Evolutionary conservation across 2,797 vertebrate species (phyloP), one percentile per base, ranked within the genome.

Genomic region (Crocodylus rhombifer): DNA sequence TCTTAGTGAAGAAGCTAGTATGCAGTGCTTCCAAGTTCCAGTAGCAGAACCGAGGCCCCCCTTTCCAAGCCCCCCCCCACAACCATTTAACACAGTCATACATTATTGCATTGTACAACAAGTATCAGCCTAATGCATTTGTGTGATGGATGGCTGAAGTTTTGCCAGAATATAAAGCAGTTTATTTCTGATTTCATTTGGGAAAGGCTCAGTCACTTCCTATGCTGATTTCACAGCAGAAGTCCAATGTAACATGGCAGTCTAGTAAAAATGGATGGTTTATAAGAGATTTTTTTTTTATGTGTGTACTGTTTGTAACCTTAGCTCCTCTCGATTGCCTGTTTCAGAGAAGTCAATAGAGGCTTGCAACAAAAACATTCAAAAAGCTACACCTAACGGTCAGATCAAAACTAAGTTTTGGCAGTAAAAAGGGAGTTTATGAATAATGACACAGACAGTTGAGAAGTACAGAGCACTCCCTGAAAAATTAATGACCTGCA

Each of bases 141-240:
- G 5, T 25, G 42, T 58, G 20, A 23, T 20, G 82, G 6, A 69
- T 57, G 51, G 25, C 3, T 76, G 73, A 76, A 62, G 69, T 86
- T 87, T 60, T 86, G 23, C 60, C 67, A 71, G 89, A 80, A 3
- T 17, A 23, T 25, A 60, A 11, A 84, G 51, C 6, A 71, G 2
- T 75, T 86, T 89, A 7, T 58, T 84, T 7, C 63, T 63, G 10
- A 58, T 93, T 86, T 69, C 71, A 80, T 5, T 36, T 42, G 33
- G n/a, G 58, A 93, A 93, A 84, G 21, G 58, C 82, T 93, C 75
- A 63, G 1, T 89, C 67, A 36, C n/a, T 77, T 86, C 82, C 2
- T 6, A 26, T 20, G 25, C 42, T 80, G 58, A 42, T 33, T 16
- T 58, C 25, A 8, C 14, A 89, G 36, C 71, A 82, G 76, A 89